phyloP scores from a whole-genome alignment of 2,888 invertebrate species.

The Himalopsyche tibetana region DNA sequence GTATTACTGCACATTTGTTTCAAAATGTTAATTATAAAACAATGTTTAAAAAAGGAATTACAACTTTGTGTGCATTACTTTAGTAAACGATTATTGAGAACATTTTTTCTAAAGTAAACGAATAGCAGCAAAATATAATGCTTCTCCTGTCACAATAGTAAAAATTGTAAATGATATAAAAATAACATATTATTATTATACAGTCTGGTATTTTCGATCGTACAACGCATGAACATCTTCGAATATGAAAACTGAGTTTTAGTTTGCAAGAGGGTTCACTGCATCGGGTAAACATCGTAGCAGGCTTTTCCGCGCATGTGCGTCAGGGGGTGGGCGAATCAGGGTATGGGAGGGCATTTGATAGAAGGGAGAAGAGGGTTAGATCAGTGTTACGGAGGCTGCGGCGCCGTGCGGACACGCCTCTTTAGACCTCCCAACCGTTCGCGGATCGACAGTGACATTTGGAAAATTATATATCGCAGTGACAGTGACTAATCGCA shows the following conservation, averaged over 20 bases:
- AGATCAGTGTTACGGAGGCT: conserved; percentile 76
- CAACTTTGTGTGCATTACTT: no score
- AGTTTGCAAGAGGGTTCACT: conserved; percentile 56
- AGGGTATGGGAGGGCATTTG: conserved; percentile 49
- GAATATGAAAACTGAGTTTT: conserved; percentile 44
- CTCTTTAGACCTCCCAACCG: conserved; percentile 53
- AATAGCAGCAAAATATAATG: no score
- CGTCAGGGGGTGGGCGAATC: conserved; percentile 43
- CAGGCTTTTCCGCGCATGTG: conserved; percentile 49
- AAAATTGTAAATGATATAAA: no score
- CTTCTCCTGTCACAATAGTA: no score
- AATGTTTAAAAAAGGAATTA: no score
- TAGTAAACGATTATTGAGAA: no score
- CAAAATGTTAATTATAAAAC: no score
- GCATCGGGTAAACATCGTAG: conserved; percentile 61
- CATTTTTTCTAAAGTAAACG: no score
- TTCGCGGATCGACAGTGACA: conserved; percentile 57
- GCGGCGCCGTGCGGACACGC: conserved; percentile 72
- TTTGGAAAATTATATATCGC: conserved; percentile 52
- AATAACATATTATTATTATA: not conserved
- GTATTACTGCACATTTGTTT: no score
- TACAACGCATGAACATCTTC: conserved; percentile 8
- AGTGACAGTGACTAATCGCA: conserved; percentile 60
- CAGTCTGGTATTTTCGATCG: not conserved
- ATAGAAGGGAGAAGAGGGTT: conserved; percentile 44